Evolutionary conservation across 2,113 vertebrate species (phyloP).

Genomic region (Phalacrocorax aristotelis): DNA sequence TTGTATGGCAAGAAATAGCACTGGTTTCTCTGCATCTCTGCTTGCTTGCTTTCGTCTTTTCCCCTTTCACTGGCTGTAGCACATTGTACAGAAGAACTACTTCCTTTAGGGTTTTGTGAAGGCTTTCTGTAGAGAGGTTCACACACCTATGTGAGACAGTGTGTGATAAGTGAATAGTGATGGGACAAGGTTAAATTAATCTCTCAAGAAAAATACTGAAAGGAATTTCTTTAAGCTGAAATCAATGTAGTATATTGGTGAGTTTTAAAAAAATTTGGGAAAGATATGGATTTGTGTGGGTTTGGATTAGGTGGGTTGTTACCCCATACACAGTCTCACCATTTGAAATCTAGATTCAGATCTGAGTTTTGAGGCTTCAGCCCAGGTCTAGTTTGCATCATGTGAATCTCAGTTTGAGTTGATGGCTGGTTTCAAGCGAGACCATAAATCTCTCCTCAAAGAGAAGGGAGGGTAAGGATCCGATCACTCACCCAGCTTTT

Average conservation of each 20-base stretch:
- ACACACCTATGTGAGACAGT: not conserved
- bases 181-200: not conserved
- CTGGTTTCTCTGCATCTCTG: not conserved
- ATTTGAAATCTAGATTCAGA: not conserved
- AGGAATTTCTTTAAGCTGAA: not conserved
- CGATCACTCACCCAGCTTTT: not conserved
- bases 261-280: not conserved
- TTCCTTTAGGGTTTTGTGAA: not conserved
- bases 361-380: constrained; percentile 12
- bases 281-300: not conserved
- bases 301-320: not conserved
- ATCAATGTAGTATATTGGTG: not conserved
- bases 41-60: not conserved
- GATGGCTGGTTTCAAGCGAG: not conserved
- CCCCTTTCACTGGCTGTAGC: not conserved
- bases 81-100: not conserved
- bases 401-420: not conserved
- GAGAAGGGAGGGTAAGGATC: not conserved
- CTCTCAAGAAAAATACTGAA: not conserved
- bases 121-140: not conserved
- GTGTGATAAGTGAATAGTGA: not conserved
- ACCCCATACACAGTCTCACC: not conserved
- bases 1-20: constrained; percentile 12
- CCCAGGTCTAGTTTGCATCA: not conserved
- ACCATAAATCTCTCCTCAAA: not conserved